These are phyloP conservation scores for Lasiurus borealis DNA, from an alignment of 2,113 vertebrate species.

Conservation along the genomic window DNA sequence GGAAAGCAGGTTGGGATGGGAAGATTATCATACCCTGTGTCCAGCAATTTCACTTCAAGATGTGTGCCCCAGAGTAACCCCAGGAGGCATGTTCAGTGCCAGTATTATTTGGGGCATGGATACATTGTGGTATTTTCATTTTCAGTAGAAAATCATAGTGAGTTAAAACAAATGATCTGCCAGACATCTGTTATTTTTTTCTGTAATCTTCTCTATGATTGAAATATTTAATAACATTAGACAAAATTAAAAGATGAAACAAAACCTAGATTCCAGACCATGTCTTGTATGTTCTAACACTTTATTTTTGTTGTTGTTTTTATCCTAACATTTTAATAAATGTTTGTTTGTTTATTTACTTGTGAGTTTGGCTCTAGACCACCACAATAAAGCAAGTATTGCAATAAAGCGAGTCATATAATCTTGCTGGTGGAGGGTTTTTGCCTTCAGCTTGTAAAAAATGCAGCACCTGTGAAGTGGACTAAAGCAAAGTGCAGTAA, in stretches of 20 bases:
- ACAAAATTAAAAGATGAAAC: slow-evolving; percentile 60
- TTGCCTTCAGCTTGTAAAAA: neutral
- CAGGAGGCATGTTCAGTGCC: neutral
- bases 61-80: neutral
- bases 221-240: slow-evolving; percentile 65
- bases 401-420: neutral
- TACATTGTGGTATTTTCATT: slow-evolving; percentile 29
- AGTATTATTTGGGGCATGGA: neutral
- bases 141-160: slow-evolving; percentile 26
- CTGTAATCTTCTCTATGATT: slow-evolving; percentile 37
- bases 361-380: neutral
- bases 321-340: neutral
- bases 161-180: slow-evolving; percentile 53
- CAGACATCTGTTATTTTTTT: slow-evolving; percentile 68
- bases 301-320: too few species aligned
- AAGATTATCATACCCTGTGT: neutral
- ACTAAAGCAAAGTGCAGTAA: neutral
- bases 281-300: neutral
- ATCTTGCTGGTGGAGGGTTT: neutral
- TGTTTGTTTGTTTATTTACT: neutral
- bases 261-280: slow-evolving; percentile 25
- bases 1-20: neutral
- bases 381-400: neutral
- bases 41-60: neutral
- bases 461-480: neutral